These are phyloP conservation scores for Cyaniris semiargus DNA, from an alignment of 2,888 invertebrate species.

Conservation along the genomic window DNA sequence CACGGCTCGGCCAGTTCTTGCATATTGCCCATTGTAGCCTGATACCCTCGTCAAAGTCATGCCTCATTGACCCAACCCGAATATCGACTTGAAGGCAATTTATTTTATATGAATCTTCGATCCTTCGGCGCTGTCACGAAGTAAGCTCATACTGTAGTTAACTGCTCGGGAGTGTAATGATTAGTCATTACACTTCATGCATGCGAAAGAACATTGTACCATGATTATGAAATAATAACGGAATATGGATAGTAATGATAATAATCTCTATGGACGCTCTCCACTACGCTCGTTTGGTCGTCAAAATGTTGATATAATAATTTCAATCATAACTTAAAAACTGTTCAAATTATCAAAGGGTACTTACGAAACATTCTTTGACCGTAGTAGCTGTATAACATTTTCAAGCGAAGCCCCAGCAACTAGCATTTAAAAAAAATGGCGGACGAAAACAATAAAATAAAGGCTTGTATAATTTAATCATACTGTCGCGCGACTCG, in stretches of 20 bases:
- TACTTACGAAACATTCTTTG: neutral
- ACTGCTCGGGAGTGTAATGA: slow-evolving; percentile 34
- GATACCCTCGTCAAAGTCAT: slow-evolving; percentile 75
- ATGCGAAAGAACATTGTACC: neutral
- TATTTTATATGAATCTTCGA: slow-evolving; percentile 76
- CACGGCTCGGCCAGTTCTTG: slow-evolving; percentile 64
- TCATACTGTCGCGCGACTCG: neutral
- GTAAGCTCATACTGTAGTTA: slow-evolving; percentile 55
- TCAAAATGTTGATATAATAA: no score
- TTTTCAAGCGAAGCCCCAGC: neutral
- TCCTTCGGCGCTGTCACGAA: slow-evolving; percentile 65
- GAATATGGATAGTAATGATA: neutral
- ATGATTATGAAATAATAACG: neutral
- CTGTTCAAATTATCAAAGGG: no score
- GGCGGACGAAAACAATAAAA: slow-evolving; percentile 12
- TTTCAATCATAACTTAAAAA: no score
- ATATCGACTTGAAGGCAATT: slow-evolving; percentile 75
- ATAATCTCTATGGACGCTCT: no score
- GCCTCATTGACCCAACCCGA: slow-evolving; percentile 72
- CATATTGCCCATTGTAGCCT: slow-evolving; percentile 61
- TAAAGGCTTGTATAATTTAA: slow-evolving; percentile 20
- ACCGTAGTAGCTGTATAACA: neutral
- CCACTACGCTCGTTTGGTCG: no score
- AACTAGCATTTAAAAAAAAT: neutral
- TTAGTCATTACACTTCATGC: neutral